These are phyloP conservation scores for Zaprionus inermis DNA, from an alignment of 1,140 invertebrate genomes.

Conservation along the genomic window DNA sequence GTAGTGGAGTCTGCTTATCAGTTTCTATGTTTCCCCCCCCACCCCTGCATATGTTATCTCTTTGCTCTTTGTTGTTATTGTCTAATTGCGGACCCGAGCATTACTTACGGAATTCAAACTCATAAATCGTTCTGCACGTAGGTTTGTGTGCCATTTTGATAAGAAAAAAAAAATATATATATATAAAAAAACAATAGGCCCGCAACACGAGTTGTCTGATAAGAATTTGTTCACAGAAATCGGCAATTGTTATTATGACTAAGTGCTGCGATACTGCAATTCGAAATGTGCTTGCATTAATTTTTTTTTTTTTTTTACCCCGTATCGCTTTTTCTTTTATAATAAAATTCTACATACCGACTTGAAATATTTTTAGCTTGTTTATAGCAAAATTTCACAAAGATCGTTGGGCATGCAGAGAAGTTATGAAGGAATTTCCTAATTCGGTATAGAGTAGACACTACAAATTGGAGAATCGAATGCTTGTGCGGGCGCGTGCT, in stretches of 20 bases:
- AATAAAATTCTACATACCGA: background rate
- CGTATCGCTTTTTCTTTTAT: background rate
- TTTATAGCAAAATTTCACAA: background rate
- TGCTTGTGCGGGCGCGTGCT: background rate
- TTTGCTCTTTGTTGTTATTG: conserved; percentile 31
- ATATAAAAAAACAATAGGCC: conserved; percentile 33
- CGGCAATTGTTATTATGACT: conserved; percentile 58
- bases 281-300: background rate
- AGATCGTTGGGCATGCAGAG: background rate
- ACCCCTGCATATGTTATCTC: conserved; percentile 40
- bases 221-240: conserved; percentile 27
- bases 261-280: conserved; percentile 45
- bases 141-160: conserved; percentile 76
- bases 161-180: conserved; percentile 39
- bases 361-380: background rate
- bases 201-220: conserved; percentile 30
- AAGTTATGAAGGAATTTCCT: background rate
- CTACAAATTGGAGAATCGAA: conserved; percentile 20
- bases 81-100: conserved; percentile 54
- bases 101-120: conserved; percentile 28
- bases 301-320: background rate
- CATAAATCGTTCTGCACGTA: conserved; percentile 28
- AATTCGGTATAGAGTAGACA: background rate
- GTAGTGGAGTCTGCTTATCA: conserved; percentile 25
- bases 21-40: background rate